Conservation (phyloP, 2,797 vertebrate genomes). For the Galaxias olidus region DNA sequence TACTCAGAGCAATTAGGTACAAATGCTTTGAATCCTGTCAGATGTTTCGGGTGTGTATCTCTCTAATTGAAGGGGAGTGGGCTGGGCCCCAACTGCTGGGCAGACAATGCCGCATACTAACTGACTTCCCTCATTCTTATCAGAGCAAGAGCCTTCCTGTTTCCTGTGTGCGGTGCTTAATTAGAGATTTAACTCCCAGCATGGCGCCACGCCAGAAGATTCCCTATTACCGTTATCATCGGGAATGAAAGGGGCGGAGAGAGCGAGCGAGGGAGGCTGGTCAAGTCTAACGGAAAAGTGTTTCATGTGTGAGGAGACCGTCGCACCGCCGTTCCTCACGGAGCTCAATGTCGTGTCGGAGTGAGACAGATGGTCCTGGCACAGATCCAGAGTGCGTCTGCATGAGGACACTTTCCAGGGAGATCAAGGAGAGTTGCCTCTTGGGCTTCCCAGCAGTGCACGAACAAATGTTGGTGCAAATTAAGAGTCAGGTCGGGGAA, state of each 20-base stretch:
- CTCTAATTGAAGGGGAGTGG: constrained; percentile 45
- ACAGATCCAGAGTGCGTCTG: constrained; percentile 21
- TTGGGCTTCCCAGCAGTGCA: constrained; percentile 23
- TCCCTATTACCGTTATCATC: constrained; percentile 38
- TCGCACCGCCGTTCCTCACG: constrained; percentile 21
- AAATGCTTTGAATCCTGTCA: constrained; percentile 34
- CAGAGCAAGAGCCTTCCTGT: constrained; percentile 52
- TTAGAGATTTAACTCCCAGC: constrained; percentile 48
- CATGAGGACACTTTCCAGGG: constrained; percentile 26
- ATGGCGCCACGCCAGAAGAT: constrained; percentile 37
- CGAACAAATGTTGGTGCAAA: constrained; percentile 13
- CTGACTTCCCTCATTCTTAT: constrained; percentile 57
- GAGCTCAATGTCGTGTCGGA: constrained; percentile 14
- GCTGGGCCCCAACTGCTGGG: too few relatives aligned
- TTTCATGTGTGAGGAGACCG: constrained; percentile 40
- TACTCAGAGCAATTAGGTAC: constrained; percentile 12
- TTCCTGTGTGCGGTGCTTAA: constrained; percentile 58
- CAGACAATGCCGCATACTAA: constrained; percentile 28
- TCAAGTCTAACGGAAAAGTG: constrained; percentile 36
- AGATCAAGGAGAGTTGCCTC: constrained; percentile 33
- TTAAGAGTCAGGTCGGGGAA: constrained; percentile 5
- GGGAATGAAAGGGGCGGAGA: constrained; percentile 10
- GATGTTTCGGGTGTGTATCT: constrained; percentile 22
- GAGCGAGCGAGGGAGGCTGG: constrained; percentile 28
- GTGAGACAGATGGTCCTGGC: constrained; percentile 31